phyloP scores from a whole-genome alignment of 2,113 vertebrate species.

The Campylorhamphus procurvoides region DNA sequence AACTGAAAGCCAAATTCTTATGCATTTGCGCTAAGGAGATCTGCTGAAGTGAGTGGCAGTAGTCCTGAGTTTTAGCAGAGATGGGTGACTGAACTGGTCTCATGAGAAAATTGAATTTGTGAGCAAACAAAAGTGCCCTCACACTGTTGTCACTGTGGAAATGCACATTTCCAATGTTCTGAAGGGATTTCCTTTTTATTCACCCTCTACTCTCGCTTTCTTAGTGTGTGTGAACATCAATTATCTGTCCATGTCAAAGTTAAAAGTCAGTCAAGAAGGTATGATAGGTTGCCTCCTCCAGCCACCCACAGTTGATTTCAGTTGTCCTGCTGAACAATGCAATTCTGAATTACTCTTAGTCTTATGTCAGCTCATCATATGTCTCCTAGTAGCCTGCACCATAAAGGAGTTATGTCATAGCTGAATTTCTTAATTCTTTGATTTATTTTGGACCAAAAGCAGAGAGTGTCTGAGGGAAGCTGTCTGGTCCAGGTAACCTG shows the following conservation, averaged over 20 bases:
- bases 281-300: neutral
- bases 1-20: slow-evolving; percentile 25
- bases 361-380: neutral
- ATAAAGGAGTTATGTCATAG: neutral
- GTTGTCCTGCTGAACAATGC: neutral
- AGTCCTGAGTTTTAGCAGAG: neutral
- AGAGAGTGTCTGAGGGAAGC: neutral
- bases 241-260: neutral
- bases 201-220: neutral
- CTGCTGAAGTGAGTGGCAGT: neutral
- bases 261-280: neutral
- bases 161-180: neutral
- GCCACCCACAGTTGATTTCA: neutral
- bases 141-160: neutral
- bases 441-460: neutral
- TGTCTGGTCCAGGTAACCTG: neutral
- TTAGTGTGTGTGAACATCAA: neutral
- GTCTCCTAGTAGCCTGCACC: neutral
- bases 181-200: neutral
- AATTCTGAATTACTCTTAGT: neutral
- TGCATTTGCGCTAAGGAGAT: neutral
- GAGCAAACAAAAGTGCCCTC: neutral
- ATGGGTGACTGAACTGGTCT: neutral
- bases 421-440: neutral
- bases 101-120: neutral